phyloP scores from a whole-genome alignment of 2,888 invertebrate genomes.

The Chalcis sispes region DNA sequence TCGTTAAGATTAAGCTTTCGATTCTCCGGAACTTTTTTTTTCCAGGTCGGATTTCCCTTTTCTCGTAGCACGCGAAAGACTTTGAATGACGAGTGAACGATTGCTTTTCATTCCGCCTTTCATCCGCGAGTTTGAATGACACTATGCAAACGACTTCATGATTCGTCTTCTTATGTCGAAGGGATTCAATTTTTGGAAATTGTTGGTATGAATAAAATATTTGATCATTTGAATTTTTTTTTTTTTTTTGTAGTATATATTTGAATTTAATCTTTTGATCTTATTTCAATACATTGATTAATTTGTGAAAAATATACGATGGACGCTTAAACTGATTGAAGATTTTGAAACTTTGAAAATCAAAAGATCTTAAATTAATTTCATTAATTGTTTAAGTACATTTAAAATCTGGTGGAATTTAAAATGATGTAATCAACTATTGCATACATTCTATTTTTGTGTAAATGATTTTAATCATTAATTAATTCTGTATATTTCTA shows the following conservation, averaged over 20 bases:
- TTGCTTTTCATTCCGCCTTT: slow-evolving; percentile 6
- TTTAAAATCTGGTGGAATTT: too few species aligned
- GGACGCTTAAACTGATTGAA: too few species aligned
- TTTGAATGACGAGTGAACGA: slow-evolving; percentile 23
- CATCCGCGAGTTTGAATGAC: background rate
- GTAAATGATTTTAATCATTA: too few species aligned
- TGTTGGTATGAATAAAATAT: background rate
- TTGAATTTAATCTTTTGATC: background rate
- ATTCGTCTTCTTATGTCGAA: slow-evolving; percentile 37
- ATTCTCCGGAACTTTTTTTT: slow-evolving; percentile 30
- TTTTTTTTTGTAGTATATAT: background rate
- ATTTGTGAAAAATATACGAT: too few species aligned
- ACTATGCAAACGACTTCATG: slow-evolving; percentile 27
- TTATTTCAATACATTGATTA: too few species aligned
- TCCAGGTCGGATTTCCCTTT: slow-evolving; percentile 43
- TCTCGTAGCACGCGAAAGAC: slow-evolving; percentile 5
- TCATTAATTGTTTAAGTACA: too few species aligned
- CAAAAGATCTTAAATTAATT: too few species aligned
- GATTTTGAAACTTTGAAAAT: too few species aligned
- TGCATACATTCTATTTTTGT: too few species aligned
- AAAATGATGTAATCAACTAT: too few species aligned
- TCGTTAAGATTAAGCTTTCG: slow-evolving; percentile 53
- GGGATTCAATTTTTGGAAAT: slow-evolving; percentile 29
- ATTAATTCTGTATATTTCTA: too few species aligned
- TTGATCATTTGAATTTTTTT: background rate